A percentile compares a stretch with the other conserved stretches of the same genome.
Evolutionary conservation across 1,140 invertebrate genomes (phyloP).

Genomic region (Drosophila ficusphila): DNA sequence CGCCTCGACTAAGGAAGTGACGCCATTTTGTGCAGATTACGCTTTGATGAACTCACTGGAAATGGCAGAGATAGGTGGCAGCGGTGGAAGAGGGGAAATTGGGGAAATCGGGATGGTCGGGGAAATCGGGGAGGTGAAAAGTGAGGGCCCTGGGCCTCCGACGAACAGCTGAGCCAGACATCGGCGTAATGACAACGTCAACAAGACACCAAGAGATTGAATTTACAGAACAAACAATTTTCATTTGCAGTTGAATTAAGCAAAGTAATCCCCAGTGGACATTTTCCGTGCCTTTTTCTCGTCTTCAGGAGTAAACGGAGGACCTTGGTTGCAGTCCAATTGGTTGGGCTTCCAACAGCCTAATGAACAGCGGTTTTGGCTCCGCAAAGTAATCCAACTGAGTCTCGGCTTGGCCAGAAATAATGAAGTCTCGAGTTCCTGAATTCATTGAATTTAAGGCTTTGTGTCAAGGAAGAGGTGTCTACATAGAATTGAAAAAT

Average conservation of each 20-base stretch:
- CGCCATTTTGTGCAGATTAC: slow-evolving; percentile 81
- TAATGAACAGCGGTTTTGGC: slow-evolving; percentile 43
- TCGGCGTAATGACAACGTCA: slow-evolving; percentile 69
- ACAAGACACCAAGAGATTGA: slow-evolving; percentile 75
- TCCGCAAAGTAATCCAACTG: not conserved
- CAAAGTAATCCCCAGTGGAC: slow-evolving; percentile 78
- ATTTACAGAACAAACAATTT: slow-evolving; percentile 82
- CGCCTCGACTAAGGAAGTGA: slow-evolving; percentile 59
- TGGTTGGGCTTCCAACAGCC: slow-evolving; percentile 3
- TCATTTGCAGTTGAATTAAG: slow-evolving; percentile 82
- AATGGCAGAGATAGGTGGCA: slow-evolving; percentile 5
- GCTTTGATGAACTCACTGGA: slow-evolving; percentile 73
- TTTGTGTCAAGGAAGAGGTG: not conserved
- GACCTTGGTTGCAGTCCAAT: not conserved
- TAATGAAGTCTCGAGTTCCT: slow-evolving; percentile 5
- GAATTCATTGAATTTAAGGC: slow-evolving; percentile 9
- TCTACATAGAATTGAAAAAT: not conserved
- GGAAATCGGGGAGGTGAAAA: not conserved
- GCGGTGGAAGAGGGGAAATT: slow-evolving; percentile 6
- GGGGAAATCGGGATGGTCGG: not conserved
- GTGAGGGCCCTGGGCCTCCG: slow-evolving; percentile 1
- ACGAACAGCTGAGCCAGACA: slow-evolving; percentile 19
- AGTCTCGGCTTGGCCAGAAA: not conserved
- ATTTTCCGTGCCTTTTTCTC: slow-evolving; percentile 20
- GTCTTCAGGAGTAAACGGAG: not conserved